Conservation (phyloP, 2,113 vertebrate genomes). For the Rhinoptilus africanus region DNA sequence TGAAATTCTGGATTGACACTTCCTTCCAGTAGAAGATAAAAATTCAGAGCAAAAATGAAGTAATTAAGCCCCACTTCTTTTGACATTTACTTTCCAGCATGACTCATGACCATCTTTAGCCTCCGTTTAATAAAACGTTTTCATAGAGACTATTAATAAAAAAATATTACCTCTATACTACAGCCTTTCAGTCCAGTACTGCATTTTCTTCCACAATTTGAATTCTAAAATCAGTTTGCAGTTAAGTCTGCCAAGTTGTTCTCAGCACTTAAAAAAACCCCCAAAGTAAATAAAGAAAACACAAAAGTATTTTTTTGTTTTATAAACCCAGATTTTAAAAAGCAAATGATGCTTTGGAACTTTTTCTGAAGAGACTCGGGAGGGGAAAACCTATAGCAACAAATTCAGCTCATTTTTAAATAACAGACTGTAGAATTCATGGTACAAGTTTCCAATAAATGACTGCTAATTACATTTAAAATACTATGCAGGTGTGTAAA, state of each 20-base stretch:
- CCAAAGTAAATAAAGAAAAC: background rate
- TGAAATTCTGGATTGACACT: background rate
- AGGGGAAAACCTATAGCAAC: background rate
- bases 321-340: background rate
- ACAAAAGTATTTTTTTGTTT: background rate
- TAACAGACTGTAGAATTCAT: background rate
- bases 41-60: background rate
- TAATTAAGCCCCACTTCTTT: background rate
- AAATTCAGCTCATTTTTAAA: background rate
- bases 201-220: background rate
- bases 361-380: background rate
- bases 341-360: background rate
- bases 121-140: fast-evolving
- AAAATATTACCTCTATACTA: background rate
- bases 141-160: background rate
- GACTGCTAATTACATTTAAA: background rate
- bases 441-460: background rate
- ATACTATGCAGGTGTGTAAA: background rate
- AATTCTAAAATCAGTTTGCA: background rate
- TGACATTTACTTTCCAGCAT: background rate
- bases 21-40: background rate
- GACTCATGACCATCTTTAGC: background rate
- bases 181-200: background rate
- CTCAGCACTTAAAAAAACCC: background rate
- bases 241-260: background rate